Evolutionary conservation across 2,797 vertebrate genomes (phyloP), one percentile per base, ranked within the genome.

Genomic region (Triplophysa bombifrons): DNA sequence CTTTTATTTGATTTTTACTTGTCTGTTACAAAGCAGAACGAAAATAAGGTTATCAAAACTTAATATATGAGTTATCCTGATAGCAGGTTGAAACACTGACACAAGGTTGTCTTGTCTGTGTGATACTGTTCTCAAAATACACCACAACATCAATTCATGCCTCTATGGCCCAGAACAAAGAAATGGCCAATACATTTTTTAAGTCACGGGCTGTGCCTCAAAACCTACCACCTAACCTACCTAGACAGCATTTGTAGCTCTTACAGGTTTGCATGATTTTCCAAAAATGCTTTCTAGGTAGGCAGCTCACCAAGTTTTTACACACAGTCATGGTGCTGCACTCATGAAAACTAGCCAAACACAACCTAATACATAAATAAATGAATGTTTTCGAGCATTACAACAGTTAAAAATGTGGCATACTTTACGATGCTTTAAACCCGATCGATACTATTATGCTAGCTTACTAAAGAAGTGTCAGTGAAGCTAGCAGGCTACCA

Each of bases 1-100:
- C 98, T 95, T 98, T 99, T 86, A 99, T 99, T 93, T 99, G 98
- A 94, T 98, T 99, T 96, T 98, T 99, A 96, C 97, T 99, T 71
- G 97, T 99, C 98, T 99, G 90, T 87, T 91, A 90, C 91, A 17
- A 76, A 68, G 48, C 38, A 74, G 48, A 69, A 46, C 19, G 56
- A n/a, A 56, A 30, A 75, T 0, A 25, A 8, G 20, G 8, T 30
- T 78, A 38, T 25, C 20, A 11, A n/a, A 20, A 12, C 17, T 38
- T 13, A 20, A 22, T 50, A 22, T 17, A 38, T n/a, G 30, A 41
- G 48, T 55, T 11, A 48, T 27, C 51, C 20, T 13, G 16, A 25
- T 3, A 4, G 22, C 50, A 76, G 30, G 10, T 27, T 60, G 20
- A 61, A 61, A 61, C 58, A 13, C 30, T 19, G 9, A 50, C 5